A percentile compares a stretch with the other conserved stretches of the same genome.
Evolutionary conservation across 1,140 invertebrate genomes (phyloP).

Genomic region (Cherax destructor): DNA sequence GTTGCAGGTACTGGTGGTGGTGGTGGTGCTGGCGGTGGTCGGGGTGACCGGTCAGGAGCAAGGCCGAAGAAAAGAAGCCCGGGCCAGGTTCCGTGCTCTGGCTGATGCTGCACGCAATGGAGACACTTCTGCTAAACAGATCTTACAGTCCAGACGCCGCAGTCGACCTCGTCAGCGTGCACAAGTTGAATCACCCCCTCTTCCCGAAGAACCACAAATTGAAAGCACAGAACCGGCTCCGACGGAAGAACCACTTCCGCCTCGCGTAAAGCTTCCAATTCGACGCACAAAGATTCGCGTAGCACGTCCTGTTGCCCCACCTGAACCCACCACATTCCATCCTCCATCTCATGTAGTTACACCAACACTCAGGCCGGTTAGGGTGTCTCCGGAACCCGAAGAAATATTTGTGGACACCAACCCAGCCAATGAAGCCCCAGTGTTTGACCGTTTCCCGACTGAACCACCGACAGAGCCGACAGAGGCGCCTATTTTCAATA

Average conservation of each 20-base stretch:
- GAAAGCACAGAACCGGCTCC: constrained; percentile 16
- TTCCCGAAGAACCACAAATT: constrained; percentile 4
- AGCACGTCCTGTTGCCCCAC: not conserved
- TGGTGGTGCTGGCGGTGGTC: constrained; percentile 6
- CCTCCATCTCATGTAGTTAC: not conserved
- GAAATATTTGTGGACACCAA: not conserved
- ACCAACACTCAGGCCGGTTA: constrained; percentile 11
- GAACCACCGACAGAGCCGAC: not conserved
- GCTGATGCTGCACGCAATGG: constrained; percentile 45
- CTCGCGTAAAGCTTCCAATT: constrained; percentile 30
- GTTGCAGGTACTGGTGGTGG: constrained; percentile 38
- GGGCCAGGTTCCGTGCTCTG: constrained; percentile 42
- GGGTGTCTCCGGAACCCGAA: not conserved
- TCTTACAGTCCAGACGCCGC: constrained; percentile 48
- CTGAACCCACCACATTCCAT: not conserved
- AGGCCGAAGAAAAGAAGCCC: not conserved
- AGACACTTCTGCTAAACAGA: constrained; percentile 35
- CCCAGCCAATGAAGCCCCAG: not conserved
- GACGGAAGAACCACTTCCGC: not conserved
- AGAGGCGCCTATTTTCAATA: not conserved
- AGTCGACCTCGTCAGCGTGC: not conserved
- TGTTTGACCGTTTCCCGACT: not conserved
- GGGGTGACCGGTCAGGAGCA: constrained; percentile 1
- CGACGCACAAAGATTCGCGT: constrained; percentile 11
- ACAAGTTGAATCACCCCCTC: not conserved